Evolutionary conservation across 2,888 invertebrate genomes (phyloP), one percentile per base, ranked within the genome.

Genomic region (Andrena bicolor): DNA sequence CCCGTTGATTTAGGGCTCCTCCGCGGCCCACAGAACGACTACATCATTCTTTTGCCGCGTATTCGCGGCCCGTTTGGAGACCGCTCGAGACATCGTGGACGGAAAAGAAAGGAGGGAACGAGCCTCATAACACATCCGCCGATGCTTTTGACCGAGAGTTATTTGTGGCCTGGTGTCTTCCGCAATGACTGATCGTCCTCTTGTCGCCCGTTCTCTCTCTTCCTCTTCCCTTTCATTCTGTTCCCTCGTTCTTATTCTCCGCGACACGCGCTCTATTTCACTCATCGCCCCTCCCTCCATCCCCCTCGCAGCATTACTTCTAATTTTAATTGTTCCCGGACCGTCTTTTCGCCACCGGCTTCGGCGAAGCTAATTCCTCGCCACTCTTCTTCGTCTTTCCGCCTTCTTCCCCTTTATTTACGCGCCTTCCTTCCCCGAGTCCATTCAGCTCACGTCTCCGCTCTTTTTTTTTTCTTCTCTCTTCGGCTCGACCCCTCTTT

Each of bases 111-210:
- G 20, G 10, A 20, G 10, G 16, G 16, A 26, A n/a, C 60, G 60
- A 68, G 23, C 51, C 71, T 58, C 63, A 56, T 71, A 75, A 74
- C 68, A 58, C 35, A 53, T 64, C 68, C 68, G 71, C 48, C 71
- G 71, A 76, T 68, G 71, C 76, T 63, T 82, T 82, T 76, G 76
- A 82, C 81, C 72, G 41, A 16, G 63, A 72, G 82, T 82, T 76
- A 76, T 82, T 82, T 76, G 71, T 32, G 53, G 76, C 53, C 10
- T 41, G 16, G 35, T 30, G 61, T 64, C 58, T 64, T 71, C 61
- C 81, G 80, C 58, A 64, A 81, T 80, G 81, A 81, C 73, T 60
- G 81, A 81, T 81, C 73, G 80, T 3, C 7, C 58, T 73, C 73
- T 69, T 20, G 60, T 48, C 72, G 60, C 30, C 7, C 48, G 26